Conservation (phyloP, 2,888 invertebrate species). For the Trissolcus brochymenae region DNA sequence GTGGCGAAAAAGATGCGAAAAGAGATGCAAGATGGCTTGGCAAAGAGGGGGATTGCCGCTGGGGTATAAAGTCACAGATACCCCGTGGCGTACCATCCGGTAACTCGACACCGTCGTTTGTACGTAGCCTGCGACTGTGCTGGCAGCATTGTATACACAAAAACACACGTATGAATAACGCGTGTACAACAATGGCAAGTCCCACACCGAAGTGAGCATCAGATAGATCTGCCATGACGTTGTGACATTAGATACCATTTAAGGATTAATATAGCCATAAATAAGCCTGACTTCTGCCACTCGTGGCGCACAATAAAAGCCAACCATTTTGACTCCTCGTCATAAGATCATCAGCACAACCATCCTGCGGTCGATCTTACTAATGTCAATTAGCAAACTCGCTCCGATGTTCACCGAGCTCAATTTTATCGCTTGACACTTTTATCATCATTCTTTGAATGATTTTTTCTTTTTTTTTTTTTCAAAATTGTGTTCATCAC, state of each 20-base stretch:
- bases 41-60: constrained; percentile 66
- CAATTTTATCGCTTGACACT: not conserved
- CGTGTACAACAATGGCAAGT: constrained; percentile 73
- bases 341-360: constrained; percentile 23
- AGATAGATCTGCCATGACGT: constrained; percentile 70
- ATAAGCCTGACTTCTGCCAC: constrained; percentile 70
- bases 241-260: constrained; percentile 76
- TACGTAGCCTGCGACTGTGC: constrained; percentile 66
- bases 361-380: constrained; percentile 36
- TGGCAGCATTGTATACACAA: constrained; percentile 65
- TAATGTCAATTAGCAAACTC: constrained; percentile 50
- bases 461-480: too few species aligned
- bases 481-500: not conserved
- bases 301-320: constrained; percentile 60
- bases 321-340: constrained; percentile 42
- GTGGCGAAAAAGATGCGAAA: constrained; percentile 38
- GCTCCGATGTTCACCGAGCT: not conserved
- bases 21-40: constrained; percentile 51
- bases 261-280: constrained; percentile 77
- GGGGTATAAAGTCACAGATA: constrained; percentile 74
- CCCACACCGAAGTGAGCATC: constrained; percentile 69
- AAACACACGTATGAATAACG: constrained; percentile 75
- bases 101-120: constrained; percentile 77
- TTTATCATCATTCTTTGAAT: too few species aligned
- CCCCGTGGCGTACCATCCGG: constrained; percentile 76